A percentile compares a stretch with the other conserved stretches of the same genome.
Evolutionary conservation across 2,113 vertebrate genomes (phyloP).

Genomic region (Coregonus clupeaformis): DNA sequence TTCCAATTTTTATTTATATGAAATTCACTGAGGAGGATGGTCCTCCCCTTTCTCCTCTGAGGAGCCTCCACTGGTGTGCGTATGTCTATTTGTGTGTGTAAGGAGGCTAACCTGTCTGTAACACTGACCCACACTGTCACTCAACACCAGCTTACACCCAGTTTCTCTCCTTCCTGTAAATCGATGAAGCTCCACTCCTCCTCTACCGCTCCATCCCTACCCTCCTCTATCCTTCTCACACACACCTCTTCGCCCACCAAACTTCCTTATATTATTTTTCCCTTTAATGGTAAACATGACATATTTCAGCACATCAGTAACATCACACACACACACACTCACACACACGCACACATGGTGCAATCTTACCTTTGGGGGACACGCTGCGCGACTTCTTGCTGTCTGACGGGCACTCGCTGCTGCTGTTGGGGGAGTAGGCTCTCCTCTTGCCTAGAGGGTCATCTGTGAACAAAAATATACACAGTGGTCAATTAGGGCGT

Average conservation of each 20-base stretch:
- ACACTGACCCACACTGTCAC: constrained; percentile 7
- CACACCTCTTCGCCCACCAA: no score
- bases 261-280: no score
- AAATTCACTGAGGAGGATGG: no score
- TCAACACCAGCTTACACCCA: constrained; percentile 3
- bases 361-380: constrained; percentile 88
- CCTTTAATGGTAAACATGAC: no score
- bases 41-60: no score
- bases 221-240: no score
- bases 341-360: no score
- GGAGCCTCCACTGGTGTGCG: no score
- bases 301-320: no score
- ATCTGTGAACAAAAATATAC: constrained; percentile 70
- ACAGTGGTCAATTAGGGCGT: constrained; percentile 1
- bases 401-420: constrained; percentile 89
- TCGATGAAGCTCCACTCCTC: constrained; percentile 7
- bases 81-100: not conserved
- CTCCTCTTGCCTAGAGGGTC: constrained; percentile 90
- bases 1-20: no score
- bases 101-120: not conserved
- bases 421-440: constrained; percentile 89
- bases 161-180: no score
- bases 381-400: constrained; percentile 90
- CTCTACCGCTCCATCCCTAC: constrained; percentile 4
- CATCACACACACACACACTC: no score